Evolutionary conservation across 2,113 vertebrate genomes (phyloP).

Genomic region (Psammodynastes pulverulentus): DNA sequence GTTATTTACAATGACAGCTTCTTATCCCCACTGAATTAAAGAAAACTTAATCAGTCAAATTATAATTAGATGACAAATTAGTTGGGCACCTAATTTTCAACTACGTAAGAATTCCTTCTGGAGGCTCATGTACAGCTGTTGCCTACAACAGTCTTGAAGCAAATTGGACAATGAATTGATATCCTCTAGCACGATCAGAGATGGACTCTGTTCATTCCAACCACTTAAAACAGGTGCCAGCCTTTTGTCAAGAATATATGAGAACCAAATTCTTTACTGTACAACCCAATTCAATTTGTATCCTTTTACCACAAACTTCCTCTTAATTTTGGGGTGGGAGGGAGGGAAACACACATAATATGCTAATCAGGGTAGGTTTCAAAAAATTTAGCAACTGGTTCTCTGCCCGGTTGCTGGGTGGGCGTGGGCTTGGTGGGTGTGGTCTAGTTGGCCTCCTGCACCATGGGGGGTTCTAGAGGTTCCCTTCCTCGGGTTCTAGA

Average conservation of each 20-base stretch:
- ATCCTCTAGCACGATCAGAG: not conserved
- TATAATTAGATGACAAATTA: not conserved
- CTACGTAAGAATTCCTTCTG: not conserved
- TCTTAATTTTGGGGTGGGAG: not conserved
- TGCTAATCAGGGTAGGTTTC: too few species aligned
- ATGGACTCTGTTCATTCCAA: not conserved
- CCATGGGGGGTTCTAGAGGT: too few species aligned
- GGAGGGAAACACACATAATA: not conserved
- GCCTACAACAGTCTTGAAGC: not conserved
- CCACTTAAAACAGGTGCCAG: not conserved
- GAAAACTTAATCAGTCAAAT: not conserved
- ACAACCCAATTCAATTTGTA: not conserved
- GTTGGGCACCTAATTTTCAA: not conserved
- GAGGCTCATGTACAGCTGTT: not conserved
- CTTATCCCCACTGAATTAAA: not conserved
- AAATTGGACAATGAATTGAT: not conserved
- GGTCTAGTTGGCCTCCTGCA: too few species aligned
- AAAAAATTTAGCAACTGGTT: too few species aligned
- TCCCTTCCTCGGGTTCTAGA: too few species aligned
- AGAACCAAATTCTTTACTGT: not conserved
- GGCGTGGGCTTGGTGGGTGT: too few species aligned
- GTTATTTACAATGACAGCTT: not conserved
- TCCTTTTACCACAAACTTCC: not conserved
- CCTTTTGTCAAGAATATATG: not conserved
- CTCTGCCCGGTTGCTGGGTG: too few species aligned